Evolutionary conservation across 1,140 invertebrate genomes (phyloP).

Genomic region (Nasonia vitripennis): DNA sequence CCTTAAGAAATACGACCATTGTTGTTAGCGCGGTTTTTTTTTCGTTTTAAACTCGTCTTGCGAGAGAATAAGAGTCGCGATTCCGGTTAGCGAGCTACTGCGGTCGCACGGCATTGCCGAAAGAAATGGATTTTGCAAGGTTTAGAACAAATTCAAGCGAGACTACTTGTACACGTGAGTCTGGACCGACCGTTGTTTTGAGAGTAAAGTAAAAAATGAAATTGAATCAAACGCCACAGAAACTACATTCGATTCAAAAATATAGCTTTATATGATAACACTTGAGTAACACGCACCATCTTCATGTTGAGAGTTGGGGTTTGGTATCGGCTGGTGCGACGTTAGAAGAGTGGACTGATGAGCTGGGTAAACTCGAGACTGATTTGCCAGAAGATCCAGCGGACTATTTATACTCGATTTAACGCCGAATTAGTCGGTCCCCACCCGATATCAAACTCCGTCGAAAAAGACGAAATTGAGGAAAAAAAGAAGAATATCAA

Average conservation of each 20-base stretch:
- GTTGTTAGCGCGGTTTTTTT: not conserved
- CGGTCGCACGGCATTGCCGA: not conserved
- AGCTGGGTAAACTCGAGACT: not conserved
- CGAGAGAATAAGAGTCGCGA: not conserved
- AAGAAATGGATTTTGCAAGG: not conserved
- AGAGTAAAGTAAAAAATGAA: too few species aligned
- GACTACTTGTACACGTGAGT: too few species aligned
- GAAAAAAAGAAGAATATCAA: too few species aligned
- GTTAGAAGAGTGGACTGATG: not conserved
- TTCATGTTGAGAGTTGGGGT: not conserved
- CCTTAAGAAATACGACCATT: conserved; percentile 23
- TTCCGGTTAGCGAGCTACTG: not conserved
- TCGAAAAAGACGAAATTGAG: too few species aligned
- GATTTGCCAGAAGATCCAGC: not conserved
- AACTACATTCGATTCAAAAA: not conserved
- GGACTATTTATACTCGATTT: not conserved
- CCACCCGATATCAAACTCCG: not conserved
- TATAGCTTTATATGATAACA: not conserved
- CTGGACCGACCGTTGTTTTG: too few species aligned
- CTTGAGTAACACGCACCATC: not conserved
- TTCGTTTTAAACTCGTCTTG: not conserved
- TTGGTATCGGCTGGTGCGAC: not conserved
- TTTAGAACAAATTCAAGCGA: not conserved
- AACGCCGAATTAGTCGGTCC: not conserved
- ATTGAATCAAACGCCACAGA: too few species aligned